phyloP scores from a whole-genome alignment of 2,888 invertebrate species.

The Sphinx pinastri region DNA sequence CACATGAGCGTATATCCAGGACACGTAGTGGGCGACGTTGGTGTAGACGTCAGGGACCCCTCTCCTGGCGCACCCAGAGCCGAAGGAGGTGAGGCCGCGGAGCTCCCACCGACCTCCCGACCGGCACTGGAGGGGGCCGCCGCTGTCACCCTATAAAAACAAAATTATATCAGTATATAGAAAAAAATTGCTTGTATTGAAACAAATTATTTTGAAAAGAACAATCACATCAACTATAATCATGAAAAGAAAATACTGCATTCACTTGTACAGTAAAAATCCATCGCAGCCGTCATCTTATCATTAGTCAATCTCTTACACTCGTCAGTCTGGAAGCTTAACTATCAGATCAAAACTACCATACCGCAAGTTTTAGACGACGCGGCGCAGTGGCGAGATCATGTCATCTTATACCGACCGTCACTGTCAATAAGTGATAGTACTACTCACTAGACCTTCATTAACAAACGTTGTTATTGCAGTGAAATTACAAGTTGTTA shows the following conservation, averaged over 20 bases:
- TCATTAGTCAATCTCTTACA: not conserved
- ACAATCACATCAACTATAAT: too few relatives aligned
- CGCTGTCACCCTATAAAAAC: slow-evolving; percentile 91
- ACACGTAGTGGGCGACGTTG: slow-evolving; percentile 91
- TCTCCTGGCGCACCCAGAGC: slow-evolving; percentile 94
- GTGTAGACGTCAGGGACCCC: slow-evolving; percentile 96
- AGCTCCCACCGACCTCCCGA: slow-evolving; percentile 93
- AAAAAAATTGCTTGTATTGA: too few relatives aligned
- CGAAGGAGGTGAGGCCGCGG: slow-evolving; percentile 95
- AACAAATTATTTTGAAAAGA: too few relatives aligned
- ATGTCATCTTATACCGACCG: too few relatives aligned
- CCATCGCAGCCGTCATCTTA: not conserved
- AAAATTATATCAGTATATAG: slow-evolving; percentile 21
- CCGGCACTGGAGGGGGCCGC: slow-evolving; percentile 94
- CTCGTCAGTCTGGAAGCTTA: not conserved
- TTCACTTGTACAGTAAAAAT: not conserved
- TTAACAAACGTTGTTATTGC: too few relatives aligned
- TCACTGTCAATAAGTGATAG: too few relatives aligned
- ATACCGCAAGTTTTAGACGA: too few relatives aligned
- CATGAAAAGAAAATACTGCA: too few relatives aligned
- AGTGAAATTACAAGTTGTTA: too few relatives aligned
- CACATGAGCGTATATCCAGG: slow-evolving; percentile 88
- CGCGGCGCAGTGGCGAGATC: too few relatives aligned
- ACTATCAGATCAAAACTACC: too few relatives aligned
- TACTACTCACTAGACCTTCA: too few relatives aligned